A percentile compares a stretch with the other conserved stretches of the same genome.
These are phyloP conservation scores for Trochalopteron elliotii DNA, from an alignment of 2,113 vertebrate genomes.

Conservation along the genomic window DNA sequence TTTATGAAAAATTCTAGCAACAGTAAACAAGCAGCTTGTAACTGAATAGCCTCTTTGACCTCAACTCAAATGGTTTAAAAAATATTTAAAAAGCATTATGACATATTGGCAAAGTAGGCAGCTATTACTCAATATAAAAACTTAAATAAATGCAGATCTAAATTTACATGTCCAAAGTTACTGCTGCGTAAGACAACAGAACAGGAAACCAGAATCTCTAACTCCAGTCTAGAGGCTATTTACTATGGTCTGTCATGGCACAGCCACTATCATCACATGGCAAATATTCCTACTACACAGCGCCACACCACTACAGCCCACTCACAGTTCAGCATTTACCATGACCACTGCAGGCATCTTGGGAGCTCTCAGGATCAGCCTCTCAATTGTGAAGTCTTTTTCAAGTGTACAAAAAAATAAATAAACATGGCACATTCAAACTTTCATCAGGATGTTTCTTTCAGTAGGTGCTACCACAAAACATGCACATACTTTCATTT, in stretches of 20 bases:
- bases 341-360: background rate
- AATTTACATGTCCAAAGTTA: background rate
- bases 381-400: background rate
- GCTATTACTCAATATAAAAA: background rate
- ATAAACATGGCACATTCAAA: background rate
- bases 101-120: background rate
- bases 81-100: background rate
- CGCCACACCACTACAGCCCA: background rate
- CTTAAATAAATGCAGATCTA: background rate
- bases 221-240: background rate
- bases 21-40: background rate
- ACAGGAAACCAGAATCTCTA: background rate
- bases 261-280: background rate
- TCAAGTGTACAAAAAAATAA: background rate
- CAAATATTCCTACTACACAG: background rate
- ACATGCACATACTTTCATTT: background rate
- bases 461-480: background rate
- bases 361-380: background rate
- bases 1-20: background rate
- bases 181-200: background rate
- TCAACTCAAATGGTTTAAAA: background rate
- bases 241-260: background rate
- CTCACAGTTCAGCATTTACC: background rate
- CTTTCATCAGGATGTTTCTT: background rate
- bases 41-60: background rate